phyloP scores from a whole-genome alignment of 2,888 invertebrate species.

The Teleiodes luculella region DNA sequence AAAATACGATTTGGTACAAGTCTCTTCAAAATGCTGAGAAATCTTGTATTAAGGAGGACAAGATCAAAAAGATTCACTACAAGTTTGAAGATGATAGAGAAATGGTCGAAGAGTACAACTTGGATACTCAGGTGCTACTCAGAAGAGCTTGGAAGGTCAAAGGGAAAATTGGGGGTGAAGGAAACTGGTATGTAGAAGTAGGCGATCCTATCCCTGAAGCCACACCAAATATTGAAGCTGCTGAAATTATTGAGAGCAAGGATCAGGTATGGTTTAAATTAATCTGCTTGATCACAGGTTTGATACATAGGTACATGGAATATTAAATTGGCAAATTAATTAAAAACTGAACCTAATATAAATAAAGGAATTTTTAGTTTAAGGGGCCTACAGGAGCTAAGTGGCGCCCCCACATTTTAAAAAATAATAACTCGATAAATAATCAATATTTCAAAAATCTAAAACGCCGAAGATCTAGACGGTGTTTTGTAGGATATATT shows the following conservation, averaged over 20 bases:
- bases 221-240: slow-evolving; percentile 57
- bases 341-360: no score
- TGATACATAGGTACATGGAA: no score
- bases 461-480: no score
- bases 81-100: slow-evolving; percentile 87
- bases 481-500: no score
- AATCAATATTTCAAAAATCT: no score
- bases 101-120: slow-evolving; percentile 92
- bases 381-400: no score
- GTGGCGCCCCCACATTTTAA: no score
- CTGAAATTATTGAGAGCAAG: slow-evolving; percentile 80
- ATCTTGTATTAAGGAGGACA: slow-evolving; percentile 63
- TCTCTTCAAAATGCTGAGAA: slow-evolving; percentile 60
- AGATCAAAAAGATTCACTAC: slow-evolving; percentile 88
- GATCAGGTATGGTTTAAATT: no score
- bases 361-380: background rate
- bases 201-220: slow-evolving; percentile 84
- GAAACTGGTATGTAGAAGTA: slow-evolving; percentile 89
- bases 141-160: slow-evolving; percentile 87
- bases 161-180: slow-evolving; percentile 83
- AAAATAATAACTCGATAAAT: no score
- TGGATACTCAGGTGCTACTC: slow-evolving; percentile 84
- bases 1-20: slow-evolving; percentile 63
- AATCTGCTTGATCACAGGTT: no score
- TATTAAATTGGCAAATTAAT: no score